A percentile compares a stretch with the other conserved stretches of the same genome.
phyloP scores from a whole-genome alignment of 1,140 invertebrate species.

The Laodelphax striatellus region DNA sequence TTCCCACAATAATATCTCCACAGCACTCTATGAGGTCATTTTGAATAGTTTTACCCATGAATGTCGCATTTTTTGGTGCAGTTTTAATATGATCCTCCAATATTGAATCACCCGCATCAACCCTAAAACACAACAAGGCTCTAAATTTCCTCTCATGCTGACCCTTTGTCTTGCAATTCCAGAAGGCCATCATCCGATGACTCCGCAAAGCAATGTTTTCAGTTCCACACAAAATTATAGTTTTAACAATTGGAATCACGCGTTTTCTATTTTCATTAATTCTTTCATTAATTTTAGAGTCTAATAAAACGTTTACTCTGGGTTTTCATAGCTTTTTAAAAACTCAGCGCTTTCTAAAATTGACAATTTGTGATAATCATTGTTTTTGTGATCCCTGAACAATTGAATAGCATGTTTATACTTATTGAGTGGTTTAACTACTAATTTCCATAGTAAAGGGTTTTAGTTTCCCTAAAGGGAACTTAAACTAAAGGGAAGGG shows the following conservation, averaged over 20 bases:
- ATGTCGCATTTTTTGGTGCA: conserved; percentile 9
- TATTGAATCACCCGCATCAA: conserved; percentile 17
- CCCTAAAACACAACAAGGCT: conserved; percentile 15
- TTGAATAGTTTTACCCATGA: conserved; percentile 20
- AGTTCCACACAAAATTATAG: conserved; percentile 14
- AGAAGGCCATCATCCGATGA: conserved; percentile 14
- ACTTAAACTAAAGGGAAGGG: too few species aligned
- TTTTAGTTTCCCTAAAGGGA: too few species aligned
- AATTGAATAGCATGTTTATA: conserved; percentile 2
- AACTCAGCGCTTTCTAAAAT: conserved; percentile 3
- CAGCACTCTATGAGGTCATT: conserved; percentile 20
- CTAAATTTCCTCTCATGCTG: conserved; percentile 22
- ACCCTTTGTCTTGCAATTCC: background rate
- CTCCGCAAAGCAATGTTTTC: conserved; percentile 18
- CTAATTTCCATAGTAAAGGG: background rate
- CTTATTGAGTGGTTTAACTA: background rate
- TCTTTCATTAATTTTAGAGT: background rate
- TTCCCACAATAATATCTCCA: conserved; percentile 12
- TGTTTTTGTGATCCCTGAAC: conserved; percentile 2
- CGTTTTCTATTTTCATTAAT: conserved; percentile 17
- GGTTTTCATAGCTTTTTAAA: background rate
- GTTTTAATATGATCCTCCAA: conserved; percentile 16
- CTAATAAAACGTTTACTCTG: background rate
- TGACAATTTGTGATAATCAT: conserved; percentile 5
- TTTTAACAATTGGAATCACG: conserved; percentile 16